Base-by-base conservation (phyloP, 2,888 invertebrate species). In the Cyrtodaria siliqua region DNA sequence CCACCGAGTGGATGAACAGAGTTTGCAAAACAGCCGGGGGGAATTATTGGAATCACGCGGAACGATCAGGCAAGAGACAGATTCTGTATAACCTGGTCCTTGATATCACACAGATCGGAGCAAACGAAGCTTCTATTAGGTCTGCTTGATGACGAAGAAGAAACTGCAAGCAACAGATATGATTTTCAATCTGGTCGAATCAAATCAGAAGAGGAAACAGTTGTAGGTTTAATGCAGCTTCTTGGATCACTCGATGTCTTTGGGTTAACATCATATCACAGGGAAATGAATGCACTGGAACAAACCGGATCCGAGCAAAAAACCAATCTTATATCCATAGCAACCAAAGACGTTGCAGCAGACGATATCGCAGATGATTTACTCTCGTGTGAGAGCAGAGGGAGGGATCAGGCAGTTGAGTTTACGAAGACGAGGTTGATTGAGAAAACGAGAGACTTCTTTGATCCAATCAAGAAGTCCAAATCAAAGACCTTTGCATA, bases 1-100 rank as follows among this genome's bases (percentile, higher is more conserved):
- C 64, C n/a, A 69, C 73, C n/a, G n/a, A n/a, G n/a, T n/a, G n/a
- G n/a, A n/a, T n/a, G n/a, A n/a, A n/a, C n/a, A n/a, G n/a, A n/a
- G n/a, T n/a, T n/a, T n/a, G n/a, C n/a, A n/a, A n/a, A n/a, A n/a
- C n/a, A n/a, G n/a, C n/a, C n/a, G n/a, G 49, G 52, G 42, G 71
- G 61, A 20, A 68, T 68, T 49, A 64, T 79, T 27, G 76, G 76
- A n/a, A 76, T 76, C 20, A 79, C 64, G 1, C 29, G 60, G 40
- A 74, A 64, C 27, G 47, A 29, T 74, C 62, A 29, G n/a, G n/a
- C n/a, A n/a, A n/a, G n/a, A n/a, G n/a, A n/a, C n/a, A n/a, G n/a
- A n/a, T n/a, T n/a, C n/a, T 75, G 68, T 47, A 16, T 27, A 9
- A 76, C 67, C 23, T 67, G 70, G 69, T 44, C 60, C 38, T 50